Evolutionary conservation across 2,888 invertebrate species (phyloP), one percentile per base, ranked within the genome.

Genomic region (Tupiocoris notatus): DNA sequence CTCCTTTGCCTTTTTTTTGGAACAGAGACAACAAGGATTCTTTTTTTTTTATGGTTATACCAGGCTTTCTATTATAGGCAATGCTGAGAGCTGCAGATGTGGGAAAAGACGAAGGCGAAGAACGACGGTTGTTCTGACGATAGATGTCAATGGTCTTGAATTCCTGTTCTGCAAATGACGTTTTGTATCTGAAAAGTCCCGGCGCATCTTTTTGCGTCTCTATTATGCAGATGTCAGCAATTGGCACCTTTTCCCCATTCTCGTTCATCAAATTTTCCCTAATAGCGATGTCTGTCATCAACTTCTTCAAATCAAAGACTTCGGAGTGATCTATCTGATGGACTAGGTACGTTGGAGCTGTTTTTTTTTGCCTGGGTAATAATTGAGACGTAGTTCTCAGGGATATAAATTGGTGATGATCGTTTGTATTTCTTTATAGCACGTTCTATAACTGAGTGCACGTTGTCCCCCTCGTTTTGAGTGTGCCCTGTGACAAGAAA

Each of bases 381-480:
- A 22, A 71, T 23, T 1, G 2, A 2, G 12, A 62, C 71, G 54
- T 80, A 80, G 12, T n/a, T n/a, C n/a, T n/a, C n/a, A n/a, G n/a
- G n/a, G n/a, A n/a, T n/a, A n/a, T n/a, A n/a, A n/a, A 80, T 79
- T 7, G 80, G 77, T 12, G 78, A 73, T 24, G 74, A 71, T 79
- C 79, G 79, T 25, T 79, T 66, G 1, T 59, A 12, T 62, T 64
- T 76, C 58, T 77, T 80, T 22, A 80, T 59, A 22, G 66, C 57
- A 17, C 78, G 77, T 67, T 80, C 80, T 58, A 81, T 80, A 0
- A 73, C 59, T n/a, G 78, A 77, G 67, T 81, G 79, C 9, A 77
- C 78, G 54, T 23, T 77, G 67, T 80, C 79, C 0, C 79, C 80
- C 71, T 80, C 79, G 75, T 81, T 81, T 62, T 80, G 80, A 0